Evolutionary conservation across 2,888 invertebrate species (phyloP), one percentile per base, ranked within the genome.

Genomic region (Torymus auratus): DNA sequence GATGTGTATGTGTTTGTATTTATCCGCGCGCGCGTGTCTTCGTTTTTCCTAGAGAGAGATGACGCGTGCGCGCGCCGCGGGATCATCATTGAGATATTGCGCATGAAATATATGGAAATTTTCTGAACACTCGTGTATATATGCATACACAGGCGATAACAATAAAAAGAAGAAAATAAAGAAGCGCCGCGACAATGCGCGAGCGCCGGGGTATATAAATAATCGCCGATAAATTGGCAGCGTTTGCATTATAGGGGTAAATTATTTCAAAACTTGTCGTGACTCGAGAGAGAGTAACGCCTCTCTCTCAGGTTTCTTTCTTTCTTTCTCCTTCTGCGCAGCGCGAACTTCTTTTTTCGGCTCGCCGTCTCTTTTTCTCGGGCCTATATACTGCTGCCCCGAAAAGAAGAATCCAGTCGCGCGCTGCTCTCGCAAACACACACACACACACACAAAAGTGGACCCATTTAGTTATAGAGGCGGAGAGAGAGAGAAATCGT

Each of bases 81-180:
- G 65, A 75, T 75, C 79, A 75, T 75, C 79, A 80, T 82, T 79
- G 82, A 79, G 82, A 80, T 80, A 79, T 82, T 79, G 78, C 76
- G 62, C 68, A 53, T 82, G 79, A 82, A 76, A 68, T 79, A 68
- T 79, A 79, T 82, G 78, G 82, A 82, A 82, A 82, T 76, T 75
- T 72, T 58, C 62, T 41, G 41, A 7, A 20, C 4, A 12, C 15
- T 13, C 41, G 4, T n/a, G 61, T 17, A n/a, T n/a, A n/a, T n/a
- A n/a, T n/a, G n/a, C n/a, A n/a, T n/a, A n/a, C n/a, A n/a, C 50
- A 50, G 41, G 17, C 23, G 68, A 68, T 61, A 74, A 65, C 50
- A 56, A 52, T 41, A 17, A 23, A 68, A 56, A 28, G 75, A 52
- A 50, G 55, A n/a, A 67, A 61, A 55, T 50, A 64, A 56, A 23